A percentile compares a stretch with the other conserved stretches of the same genome.
Evolutionary conservation across 2,888 invertebrate species (phyloP).

Genomic region (Bursaphelenchus okinawaensis): DNA sequence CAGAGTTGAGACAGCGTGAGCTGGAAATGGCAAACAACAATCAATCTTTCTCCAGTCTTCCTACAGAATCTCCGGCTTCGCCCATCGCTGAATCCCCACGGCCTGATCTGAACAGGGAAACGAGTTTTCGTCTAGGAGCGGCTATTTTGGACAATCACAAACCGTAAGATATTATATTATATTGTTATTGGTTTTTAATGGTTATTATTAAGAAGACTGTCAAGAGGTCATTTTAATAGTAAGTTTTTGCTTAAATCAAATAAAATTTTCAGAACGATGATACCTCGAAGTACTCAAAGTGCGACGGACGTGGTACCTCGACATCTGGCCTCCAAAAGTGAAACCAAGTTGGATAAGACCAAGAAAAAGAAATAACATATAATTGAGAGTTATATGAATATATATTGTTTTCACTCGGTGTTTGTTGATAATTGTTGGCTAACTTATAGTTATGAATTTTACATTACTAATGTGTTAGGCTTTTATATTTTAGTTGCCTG

Average conservation of each 20-base stretch:
- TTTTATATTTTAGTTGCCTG: background rate
- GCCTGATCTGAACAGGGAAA: slow-evolving; percentile 6
- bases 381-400: slow-evolving; percentile 3
- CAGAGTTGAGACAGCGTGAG: slow-evolving; percentile 22
- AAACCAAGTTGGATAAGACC: slow-evolving; percentile 17
- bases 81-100: background rate
- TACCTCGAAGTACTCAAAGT: slow-evolving; percentile 11
- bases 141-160: slow-evolving; percentile 17
- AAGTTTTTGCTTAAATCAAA: background rate
- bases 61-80: slow-evolving; percentile 9
- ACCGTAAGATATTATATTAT: background rate
- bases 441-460: too few relatives aligned
- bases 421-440: background rate
- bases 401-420: slow-evolving; percentile 4
- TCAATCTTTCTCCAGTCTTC: background rate
- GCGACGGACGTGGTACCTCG: slow-evolving; percentile 11
- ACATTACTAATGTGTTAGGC: too few relatives aligned
- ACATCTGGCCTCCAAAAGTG: slow-evolving; percentile 23
- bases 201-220: background rate
- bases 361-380: slow-evolving; percentile 1
- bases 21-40: slow-evolving; percentile 12
- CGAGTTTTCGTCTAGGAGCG: slow-evolving; percentile 20
- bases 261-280: background rate
- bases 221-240: background rate
- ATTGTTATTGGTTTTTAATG: background rate